Base-by-base conservation (phyloP, 2,888 invertebrate species). In the Atherix ibis region DNA sequence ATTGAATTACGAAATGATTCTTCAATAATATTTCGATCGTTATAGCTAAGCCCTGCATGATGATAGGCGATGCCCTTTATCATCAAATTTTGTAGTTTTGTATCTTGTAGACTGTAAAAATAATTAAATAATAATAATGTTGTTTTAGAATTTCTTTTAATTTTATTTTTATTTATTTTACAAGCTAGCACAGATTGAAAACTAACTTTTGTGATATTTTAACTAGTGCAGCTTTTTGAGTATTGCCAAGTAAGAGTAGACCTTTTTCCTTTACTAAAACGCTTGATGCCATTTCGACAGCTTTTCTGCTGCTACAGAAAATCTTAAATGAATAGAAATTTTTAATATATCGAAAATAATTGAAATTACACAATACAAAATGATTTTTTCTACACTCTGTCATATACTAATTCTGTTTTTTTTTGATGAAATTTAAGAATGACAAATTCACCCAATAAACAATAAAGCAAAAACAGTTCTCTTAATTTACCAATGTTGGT, bases 301-400 rank as follows among this genome's bases (percentile, higher is more conserved):
- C 72, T 56, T 82, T 83, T 32, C 84, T 62, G 1, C 81, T 81
- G 44, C 74, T 76, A 53, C 82, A 83, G 53, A 84, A 84, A 59
- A 78, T 72, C 75, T 75, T 42, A 15, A 48, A 42, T 40, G 19
- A 34, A 35, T 34, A 37, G 22, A 16, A 16, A 48, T 42, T 41
- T 18, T 33, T 37, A 36, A 37, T 25, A 19, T 18, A 40, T 26
- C 14, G 9, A 22, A 27, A 28, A 14, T 30, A n/a, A n/a, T n/a
- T n/a, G n/a, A n/a, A n/a, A n/a, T n/a, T n/a, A n/a, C n/a, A n/a
- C n/a, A n/a, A n/a, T n/a, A n/a, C n/a, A n/a, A n/a, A n/a, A n/a
- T n/a, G n/a, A n/a, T n/a, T n/a, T n/a, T n/a, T n/a, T n/a, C n/a
- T n/a, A n/a, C n/a, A n/a, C n/a, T n/a, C n/a, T n/a, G n/a, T n/a